Conservation (phyloP, 2,113 vertebrate genomes). For the Perognathus longimembris region DNA sequence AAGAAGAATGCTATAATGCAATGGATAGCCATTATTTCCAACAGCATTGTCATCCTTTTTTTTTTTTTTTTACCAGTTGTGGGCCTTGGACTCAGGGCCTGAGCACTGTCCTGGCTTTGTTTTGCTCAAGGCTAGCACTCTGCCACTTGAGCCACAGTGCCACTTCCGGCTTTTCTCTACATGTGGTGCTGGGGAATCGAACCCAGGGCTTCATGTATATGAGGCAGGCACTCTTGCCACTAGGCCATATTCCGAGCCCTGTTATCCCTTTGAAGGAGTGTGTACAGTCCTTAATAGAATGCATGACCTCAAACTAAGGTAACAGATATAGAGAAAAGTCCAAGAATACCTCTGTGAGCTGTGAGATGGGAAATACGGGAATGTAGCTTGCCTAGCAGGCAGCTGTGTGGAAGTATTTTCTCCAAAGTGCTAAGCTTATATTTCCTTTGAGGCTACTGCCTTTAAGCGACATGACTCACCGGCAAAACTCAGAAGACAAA, state of each 20-base stretch:
- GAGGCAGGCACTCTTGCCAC: too few relatives aligned
- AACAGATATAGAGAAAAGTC: background rate
- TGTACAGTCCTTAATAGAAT: background rate
- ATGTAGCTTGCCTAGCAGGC: background rate
- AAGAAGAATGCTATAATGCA: background rate
- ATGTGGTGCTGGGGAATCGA: too few relatives aligned
- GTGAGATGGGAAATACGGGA: background rate
- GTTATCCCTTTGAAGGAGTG: too few relatives aligned
- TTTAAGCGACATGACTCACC: slow-evolving; percentile 56
- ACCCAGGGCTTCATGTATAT: too few relatives aligned
- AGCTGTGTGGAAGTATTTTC: slow-evolving; percentile 26
- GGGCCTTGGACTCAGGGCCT: too few relatives aligned
- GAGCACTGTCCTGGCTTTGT: too few relatives aligned
- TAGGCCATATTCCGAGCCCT: too few relatives aligned
- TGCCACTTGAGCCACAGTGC: too few relatives aligned
- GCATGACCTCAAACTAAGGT: background rate
- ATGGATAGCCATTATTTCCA: background rate
- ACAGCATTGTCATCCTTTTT: background rate
- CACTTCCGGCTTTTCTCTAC: too few relatives aligned
- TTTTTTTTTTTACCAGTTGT: too few relatives aligned
- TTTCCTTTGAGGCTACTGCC: slow-evolving; percentile 64
- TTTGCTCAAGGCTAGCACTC: too few relatives aligned
- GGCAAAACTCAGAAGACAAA: slow-evolving; percentile 70
- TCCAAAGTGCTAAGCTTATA: slow-evolving; percentile 52
- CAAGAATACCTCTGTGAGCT: background rate